Evolutionary conservation across 2,113 vertebrate species (phyloP), one percentile per base, ranked within the genome.

Genomic region (Lota lota): DNA sequence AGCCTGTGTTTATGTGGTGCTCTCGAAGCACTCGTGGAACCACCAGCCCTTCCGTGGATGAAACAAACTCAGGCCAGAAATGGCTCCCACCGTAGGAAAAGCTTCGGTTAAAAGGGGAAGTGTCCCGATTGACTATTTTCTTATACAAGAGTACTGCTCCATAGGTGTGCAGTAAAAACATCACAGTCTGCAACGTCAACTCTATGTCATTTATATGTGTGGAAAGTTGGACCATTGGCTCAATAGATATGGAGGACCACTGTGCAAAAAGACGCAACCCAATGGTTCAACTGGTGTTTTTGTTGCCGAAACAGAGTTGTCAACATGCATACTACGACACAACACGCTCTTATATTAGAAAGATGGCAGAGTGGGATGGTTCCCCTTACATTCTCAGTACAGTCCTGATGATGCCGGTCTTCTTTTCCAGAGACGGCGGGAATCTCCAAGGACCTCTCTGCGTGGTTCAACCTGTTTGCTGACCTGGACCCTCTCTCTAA

Each of bases 391-490:
- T 14, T 12, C 17, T 17, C 28, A 47, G 40, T 14, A 33, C 28
- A 47, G 40, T 47, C 40, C 40, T 47, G 40, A 47, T 47, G 40
- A 11, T 1, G 33, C n/a, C 64, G 7, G 57, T 61, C 22, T 61
- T n/a, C 18, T 64, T 74, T 83, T 69, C 5, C 88, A 98, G 97
- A 94, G 56, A 74, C 89, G 63, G 57, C 83, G 10, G 94, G 89
- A 82, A 82, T 72, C 8, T 79, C 93, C 79, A 96, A 93, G 72
- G 95, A 98, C 78, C 92, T 95, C 77, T 95, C 93, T 0, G 93
- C 94, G 6, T 99, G 97, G 97, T 98, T 97, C 90, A 95, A 92
- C 88, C 94, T 99, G 74, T 98, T 99, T 51, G 97, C 97, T 0
- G 97, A 99, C 83, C 84, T 99, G 79, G 97, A 99, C 88, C 97